Evolutionary conservation across 2,888 invertebrate genomes (phyloP).

Genomic region (Pycnomerus fuliginosus): DNA sequence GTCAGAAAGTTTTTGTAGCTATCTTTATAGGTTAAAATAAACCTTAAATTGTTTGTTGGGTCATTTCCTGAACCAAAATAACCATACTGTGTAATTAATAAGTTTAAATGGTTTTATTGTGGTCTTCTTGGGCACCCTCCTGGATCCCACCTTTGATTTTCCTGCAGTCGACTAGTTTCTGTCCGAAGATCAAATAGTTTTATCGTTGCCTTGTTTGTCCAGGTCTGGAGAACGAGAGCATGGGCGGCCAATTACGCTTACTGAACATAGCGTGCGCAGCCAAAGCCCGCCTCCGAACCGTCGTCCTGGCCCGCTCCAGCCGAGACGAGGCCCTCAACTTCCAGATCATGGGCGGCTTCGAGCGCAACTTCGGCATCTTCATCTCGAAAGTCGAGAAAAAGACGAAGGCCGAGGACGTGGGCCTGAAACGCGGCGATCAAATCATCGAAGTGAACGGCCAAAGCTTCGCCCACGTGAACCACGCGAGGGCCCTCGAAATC

Average conservation of each 20-base stretch:
- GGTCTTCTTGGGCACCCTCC: no score
- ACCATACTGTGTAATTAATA: no score
- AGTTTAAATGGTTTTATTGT: no score
- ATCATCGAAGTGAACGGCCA: conserved; percentile 97
- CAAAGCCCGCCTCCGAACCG: conserved; percentile 89
- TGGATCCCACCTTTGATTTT: no score
- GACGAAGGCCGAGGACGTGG: conserved; percentile 94
- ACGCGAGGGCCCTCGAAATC: conserved; percentile 89
- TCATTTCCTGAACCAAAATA: no score
- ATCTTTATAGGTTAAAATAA: no score
- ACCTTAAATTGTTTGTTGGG: no score
- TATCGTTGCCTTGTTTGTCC: no score
- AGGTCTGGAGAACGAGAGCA: conserved; percentile 42
- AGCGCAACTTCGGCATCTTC: conserved; percentile 83
- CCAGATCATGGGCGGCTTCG: conserved; percentile 90
- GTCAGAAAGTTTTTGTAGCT: no score
- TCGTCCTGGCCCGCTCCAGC: conserved; percentile 88
- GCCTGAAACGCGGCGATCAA: conserved; percentile 95
- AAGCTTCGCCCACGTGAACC: conserved; percentile 91
- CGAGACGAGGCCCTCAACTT: conserved; percentile 94
- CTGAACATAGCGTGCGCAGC: conserved; percentile 97
- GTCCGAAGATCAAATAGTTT: neutral
- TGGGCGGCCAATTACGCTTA: conserved; percentile 56
- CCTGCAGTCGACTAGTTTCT: no score
- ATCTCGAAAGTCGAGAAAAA: conserved; percentile 91